Conservation (phyloP, 1,140 invertebrate genomes). For the Meteorus sp. region DNA sequence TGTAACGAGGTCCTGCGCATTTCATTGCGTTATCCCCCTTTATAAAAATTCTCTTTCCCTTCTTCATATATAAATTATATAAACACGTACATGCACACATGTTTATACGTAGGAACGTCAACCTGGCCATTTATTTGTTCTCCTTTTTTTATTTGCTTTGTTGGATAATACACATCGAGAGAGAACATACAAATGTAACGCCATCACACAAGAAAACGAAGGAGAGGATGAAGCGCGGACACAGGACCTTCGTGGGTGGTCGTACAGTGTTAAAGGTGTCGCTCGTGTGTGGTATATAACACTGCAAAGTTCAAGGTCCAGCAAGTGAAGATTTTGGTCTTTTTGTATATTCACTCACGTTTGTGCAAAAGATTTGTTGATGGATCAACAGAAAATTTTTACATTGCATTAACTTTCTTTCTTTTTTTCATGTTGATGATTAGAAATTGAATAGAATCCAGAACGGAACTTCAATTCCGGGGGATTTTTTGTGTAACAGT, state of each 20-base stretch:
- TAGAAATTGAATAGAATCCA: not conserved
- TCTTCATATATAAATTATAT: no score
- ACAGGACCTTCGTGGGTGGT: slow-evolving; percentile 51
- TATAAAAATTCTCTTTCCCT: no score
- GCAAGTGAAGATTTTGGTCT: slow-evolving; percentile 27
- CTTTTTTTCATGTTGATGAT: not conserved
- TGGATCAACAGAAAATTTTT: not conserved
- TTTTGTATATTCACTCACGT: no score
- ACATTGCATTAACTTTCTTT: not conserved
- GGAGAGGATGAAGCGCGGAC: not conserved
- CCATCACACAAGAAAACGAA: not conserved
- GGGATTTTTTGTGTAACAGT: not conserved
- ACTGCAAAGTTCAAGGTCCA: slow-evolving; percentile 36
- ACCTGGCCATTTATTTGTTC: not conserved
- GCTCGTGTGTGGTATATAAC: slow-evolving; percentile 53
- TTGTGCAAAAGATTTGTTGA: no score
- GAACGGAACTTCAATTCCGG: not conserved
- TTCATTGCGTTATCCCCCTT: not conserved
- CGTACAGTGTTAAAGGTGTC: slow-evolving; percentile 43
- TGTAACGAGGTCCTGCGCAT: slow-evolving; percentile 14
- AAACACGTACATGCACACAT: not conserved
- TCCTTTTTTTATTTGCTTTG: no score
- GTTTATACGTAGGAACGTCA: not conserved
- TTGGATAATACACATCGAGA: no score
- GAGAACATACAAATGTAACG: no score